Percentiles rank a stretch among this genome's conserved stretches.
Evolutionary conservation across 2,113 vertebrate genomes (phyloP).

Genomic region (Channa argus): DNA sequence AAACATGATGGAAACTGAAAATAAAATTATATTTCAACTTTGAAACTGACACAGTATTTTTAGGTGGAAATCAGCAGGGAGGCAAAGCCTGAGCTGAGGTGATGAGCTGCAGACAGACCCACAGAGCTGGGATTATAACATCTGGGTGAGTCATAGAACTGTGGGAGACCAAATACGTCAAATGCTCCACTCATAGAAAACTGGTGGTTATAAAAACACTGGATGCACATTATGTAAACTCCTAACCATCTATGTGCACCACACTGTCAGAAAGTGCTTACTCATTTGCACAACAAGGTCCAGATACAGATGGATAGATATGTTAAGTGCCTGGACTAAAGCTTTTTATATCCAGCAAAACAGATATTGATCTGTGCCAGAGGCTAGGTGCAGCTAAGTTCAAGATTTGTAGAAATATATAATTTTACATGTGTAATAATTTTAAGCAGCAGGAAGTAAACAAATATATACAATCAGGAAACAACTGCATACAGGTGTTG

Average conservation of each 20-base stretch:
- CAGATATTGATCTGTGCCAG: constrained; percentile 9
- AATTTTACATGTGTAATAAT: not conserved
- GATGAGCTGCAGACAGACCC: constrained; percentile 13
- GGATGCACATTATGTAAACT: constrained; percentile 45
- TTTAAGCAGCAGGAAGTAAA: not conserved
- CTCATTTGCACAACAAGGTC: constrained; percentile 6
- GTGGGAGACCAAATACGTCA: constrained; percentile 10
- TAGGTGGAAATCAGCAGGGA: not conserved
- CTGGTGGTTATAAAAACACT: constrained; percentile 12
- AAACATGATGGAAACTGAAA: no score
- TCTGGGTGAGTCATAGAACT: not conserved
- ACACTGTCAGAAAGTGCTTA: constrained; percentile 34
- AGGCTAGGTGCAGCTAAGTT: not conserved
- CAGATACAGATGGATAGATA: constrained; percentile 15
- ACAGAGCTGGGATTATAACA: constrained; percentile 8
- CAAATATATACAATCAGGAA: not conserved
- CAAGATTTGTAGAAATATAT: not conserved
- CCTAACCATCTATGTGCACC: constrained; percentile 7
- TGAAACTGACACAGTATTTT: not conserved
- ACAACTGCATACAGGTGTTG: not conserved
- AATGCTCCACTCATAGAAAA: constrained; percentile 16
- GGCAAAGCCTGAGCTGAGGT: not conserved
- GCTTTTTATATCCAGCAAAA: constrained; percentile 32
- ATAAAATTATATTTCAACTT: no score
- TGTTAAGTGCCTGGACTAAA: constrained; percentile 32